Evolutionary conservation across 2,113 vertebrate species (phyloP).

Genomic region (Psophia crepitans): DNA sequence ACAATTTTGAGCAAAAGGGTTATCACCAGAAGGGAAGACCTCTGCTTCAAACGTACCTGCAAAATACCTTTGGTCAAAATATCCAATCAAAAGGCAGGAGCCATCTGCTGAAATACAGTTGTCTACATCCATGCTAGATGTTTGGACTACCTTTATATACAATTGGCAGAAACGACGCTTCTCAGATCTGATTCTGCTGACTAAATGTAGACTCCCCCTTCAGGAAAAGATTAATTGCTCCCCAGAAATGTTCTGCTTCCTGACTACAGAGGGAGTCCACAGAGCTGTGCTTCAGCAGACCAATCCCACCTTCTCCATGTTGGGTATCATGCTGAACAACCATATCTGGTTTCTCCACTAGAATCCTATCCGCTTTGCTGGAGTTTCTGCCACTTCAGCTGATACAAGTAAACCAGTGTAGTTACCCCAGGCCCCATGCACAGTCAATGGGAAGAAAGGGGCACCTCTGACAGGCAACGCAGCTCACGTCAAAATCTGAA

Average conservation of each 20-base stretch:
- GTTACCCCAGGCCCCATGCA: not conserved
- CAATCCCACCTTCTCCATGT: not conserved
- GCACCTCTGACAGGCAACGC: not conserved
- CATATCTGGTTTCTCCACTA: rapidly evolving
- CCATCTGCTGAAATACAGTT: not conserved
- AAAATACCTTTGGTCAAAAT: not conserved
- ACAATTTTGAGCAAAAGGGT: not conserved
- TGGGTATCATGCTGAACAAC: not conserved
- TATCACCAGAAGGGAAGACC: not conserved
- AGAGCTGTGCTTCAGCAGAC: not conserved
- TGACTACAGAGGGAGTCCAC: not conserved
- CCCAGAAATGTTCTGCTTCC: constrained; percentile 25
- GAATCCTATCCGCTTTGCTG: not conserved
- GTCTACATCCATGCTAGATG: not conserved
- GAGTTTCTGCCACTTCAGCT: not conserved
- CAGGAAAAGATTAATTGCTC: constrained; percentile 3
- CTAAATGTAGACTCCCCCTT: constrained; percentile 10
- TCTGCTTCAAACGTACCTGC: not conserved
- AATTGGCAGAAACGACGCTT: not conserved
- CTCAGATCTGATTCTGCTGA: constrained; percentile 31
- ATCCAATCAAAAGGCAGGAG: constrained; percentile 2
- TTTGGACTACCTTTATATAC: not conserved
- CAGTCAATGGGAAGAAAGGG: not conserved
- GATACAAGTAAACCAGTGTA: not conserved
- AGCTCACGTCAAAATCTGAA: not conserved